phyloP scores from a whole-genome alignment of 2,888 invertebrate genomes.

The Creontiades dilutus region DNA sequence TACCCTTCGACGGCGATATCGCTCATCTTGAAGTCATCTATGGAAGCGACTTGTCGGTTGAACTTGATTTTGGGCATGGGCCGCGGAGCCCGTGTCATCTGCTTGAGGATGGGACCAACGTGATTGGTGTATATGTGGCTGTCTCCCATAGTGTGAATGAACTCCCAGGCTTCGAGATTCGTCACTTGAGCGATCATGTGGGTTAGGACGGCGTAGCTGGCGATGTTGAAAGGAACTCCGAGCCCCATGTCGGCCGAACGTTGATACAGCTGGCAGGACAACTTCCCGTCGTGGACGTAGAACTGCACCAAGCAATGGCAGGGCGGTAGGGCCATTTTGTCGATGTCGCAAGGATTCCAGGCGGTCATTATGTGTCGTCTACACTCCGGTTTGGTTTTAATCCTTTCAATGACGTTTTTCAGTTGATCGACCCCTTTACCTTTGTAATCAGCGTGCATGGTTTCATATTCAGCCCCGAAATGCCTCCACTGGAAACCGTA shows the following conservation, averaged over 20 bases:
- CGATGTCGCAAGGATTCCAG: constrained; percentile 95
- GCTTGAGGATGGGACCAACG: constrained; percentile 88
- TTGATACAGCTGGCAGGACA: constrained; percentile 96
- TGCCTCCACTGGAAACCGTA: constrained; percentile 99
- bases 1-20: constrained; percentile 93
- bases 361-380: constrained; percentile 95
- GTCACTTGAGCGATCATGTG: constrained; percentile 98
- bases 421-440: constrained; percentile 95
- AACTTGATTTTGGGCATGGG: constrained; percentile 91
- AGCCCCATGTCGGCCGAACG: constrained; percentile 98
- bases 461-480: constrained; percentile 93
- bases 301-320: constrained; percentile 98
- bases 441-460: constrained; percentile 89
- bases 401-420: constrained; percentile 87
- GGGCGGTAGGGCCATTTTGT: constrained; percentile 96
- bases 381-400: constrained; percentile 90
- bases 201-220: constrained; percentile 95
- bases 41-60: constrained; percentile 82
- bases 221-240: constrained; percentile 99
- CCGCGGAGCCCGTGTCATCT: constrained; percentile 87
- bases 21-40: constrained; percentile 92
- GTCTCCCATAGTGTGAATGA: constrained; percentile 96
- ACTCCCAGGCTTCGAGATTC: constrained; percentile 94
- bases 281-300: constrained; percentile 89
- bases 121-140: constrained; percentile 97